phyloP scores from a whole-genome alignment of 1,140 invertebrate genomes.

The Phenacoccus solenopsis region DNA sequence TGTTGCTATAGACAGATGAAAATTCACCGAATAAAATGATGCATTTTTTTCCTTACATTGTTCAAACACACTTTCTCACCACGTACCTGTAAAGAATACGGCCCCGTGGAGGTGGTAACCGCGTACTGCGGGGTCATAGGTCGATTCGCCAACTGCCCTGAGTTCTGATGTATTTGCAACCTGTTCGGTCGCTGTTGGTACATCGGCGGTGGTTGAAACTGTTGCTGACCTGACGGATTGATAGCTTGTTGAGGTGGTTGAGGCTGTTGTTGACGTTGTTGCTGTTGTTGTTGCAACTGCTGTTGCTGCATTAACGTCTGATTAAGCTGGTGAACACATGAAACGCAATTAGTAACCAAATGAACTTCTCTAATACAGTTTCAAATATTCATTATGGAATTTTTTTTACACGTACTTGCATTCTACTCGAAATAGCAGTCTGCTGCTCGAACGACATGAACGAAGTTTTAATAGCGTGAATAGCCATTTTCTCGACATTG shows the following conservation, averaged over 20 bases:
- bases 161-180: constrained; percentile 19
- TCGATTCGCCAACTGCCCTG: constrained; percentile 20
- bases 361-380: too few species aligned
- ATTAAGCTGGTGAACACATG: background rate
- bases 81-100: constrained; percentile 19
- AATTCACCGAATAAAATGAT: too few species aligned
- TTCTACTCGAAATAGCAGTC: background rate
- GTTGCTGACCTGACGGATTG: constrained; percentile 21
- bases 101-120: background rate
- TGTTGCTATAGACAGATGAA: too few species aligned
- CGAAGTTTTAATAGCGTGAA: constrained; percentile 77
- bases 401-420: background rate
- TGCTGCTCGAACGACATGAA: constrained; percentile 59
- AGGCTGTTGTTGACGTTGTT: constrained; percentile 32
- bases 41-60: too few species aligned
- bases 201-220: constrained; percentile 29
- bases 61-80: too few species aligned
- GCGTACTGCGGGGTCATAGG: constrained; percentile 29
- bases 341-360: too few species aligned
- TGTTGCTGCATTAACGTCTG: constrained; percentile 13
- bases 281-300: constrained; percentile 30
- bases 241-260: constrained; percentile 21
- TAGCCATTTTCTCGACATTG: constrained; percentile 58
- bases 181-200: constrained; percentile 29
- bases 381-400: background rate